Percentiles rank a stretch among this genome's conserved stretches.
These are phyloP conservation scores for Drosophila diplacantha DNA, from an alignment of 2,888 invertebrate species.

Conservation along the genomic window DNA sequence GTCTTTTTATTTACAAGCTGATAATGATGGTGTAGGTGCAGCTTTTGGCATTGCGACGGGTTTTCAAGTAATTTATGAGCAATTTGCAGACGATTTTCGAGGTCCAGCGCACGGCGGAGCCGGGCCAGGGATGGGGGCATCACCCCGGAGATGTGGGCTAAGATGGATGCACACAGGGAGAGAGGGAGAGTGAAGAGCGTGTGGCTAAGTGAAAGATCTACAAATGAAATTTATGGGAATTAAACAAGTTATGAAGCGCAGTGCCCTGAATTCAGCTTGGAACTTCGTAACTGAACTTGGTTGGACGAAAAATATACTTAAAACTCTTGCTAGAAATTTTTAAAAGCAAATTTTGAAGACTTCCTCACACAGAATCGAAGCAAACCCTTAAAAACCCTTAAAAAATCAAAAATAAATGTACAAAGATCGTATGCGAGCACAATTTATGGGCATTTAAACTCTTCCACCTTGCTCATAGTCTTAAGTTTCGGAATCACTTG, in stretches of 20 bases:
- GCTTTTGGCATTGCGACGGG: constrained; percentile 60
- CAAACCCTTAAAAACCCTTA: too few species aligned
- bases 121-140: not conserved
- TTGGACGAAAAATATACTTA: not conserved
- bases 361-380: too few species aligned
- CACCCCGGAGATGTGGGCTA: constrained; percentile 7
- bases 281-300: not conserved
- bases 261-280: not conserved
- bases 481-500: constrained; percentile 2
- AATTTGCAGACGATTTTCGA: constrained; percentile 52
- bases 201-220: constrained; percentile 28
- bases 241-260: constrained; percentile 19
- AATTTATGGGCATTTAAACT: constrained; percentile 12
- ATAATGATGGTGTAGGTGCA: constrained; percentile 71
- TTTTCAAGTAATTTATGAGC: constrained; percentile 62
- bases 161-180: not conserved
- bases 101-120: constrained; percentile 6
- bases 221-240: constrained; percentile 33
- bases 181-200: not conserved
- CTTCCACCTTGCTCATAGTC: not conserved
- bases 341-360: not conserved
- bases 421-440: not conserved
- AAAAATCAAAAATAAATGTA: too few species aligned
- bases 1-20: constrained; percentile 73
- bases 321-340: not conserved